phyloP scores from a whole-genome alignment of 1,140 invertebrate species.

The Solenopsis invicta region DNA sequence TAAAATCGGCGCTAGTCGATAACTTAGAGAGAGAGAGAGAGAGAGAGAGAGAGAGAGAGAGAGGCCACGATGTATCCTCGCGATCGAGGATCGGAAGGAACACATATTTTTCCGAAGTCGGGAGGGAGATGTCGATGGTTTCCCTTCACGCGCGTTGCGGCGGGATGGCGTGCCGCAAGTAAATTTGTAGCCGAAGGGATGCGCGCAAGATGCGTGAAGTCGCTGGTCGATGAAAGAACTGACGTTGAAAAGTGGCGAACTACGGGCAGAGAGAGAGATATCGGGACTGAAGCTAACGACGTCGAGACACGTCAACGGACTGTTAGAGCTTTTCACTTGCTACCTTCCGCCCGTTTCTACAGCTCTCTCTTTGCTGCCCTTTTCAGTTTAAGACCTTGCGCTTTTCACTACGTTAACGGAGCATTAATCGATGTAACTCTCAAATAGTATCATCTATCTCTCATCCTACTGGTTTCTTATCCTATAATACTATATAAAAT shows the following conservation, averaged over 20 bases:
- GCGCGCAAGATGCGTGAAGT: constrained; percentile 46
- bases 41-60: constrained; percentile 16
- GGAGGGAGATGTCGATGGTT: constrained; percentile 11
- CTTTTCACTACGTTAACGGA: neutral
- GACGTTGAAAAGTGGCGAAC: constrained; percentile 59
- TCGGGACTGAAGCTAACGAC: constrained; percentile 54
- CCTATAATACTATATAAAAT: neutral
- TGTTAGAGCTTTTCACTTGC: constrained; percentile 44
- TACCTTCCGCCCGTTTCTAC: constrained; percentile 45
- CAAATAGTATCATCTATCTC: neutral
- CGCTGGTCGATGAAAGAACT: constrained; percentile 31
- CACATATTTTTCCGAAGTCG: constrained; percentile 67
- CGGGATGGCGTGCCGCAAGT: constrained; percentile 42
- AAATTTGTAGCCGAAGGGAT: constrained; percentile 58
- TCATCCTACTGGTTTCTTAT: neutral
- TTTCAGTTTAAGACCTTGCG: constrained; percentile 38
- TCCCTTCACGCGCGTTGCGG: constrained; percentile 1
- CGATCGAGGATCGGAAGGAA: constrained; percentile 21
- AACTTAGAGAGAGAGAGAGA: constrained; percentile 33
- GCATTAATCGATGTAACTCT: neutral
- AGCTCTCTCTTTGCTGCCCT: constrained; percentile 31
- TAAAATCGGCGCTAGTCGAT: constrained; percentile 65
- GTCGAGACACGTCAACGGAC: constrained; percentile 52
- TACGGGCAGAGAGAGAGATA: constrained; percentile 26
- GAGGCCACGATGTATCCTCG: constrained; percentile 4